Evolutionary conservation across 2,797 vertebrate species (phyloP).

Genomic region (Todus mexicanus): DNA sequence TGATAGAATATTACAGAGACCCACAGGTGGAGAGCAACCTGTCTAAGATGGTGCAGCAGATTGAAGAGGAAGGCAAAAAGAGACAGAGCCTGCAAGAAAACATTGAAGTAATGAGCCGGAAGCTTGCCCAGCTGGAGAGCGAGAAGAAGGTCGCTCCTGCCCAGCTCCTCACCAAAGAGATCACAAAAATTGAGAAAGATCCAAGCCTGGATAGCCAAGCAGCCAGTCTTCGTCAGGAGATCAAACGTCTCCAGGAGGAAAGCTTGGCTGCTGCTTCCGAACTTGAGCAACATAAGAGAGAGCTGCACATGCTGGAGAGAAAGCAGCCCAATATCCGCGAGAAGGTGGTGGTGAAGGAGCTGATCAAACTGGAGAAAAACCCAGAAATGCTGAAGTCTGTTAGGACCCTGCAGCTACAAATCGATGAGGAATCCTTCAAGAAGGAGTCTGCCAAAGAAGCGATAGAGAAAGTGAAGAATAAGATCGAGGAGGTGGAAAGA

Average conservation of each 20-base stretch:
- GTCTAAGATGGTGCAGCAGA: conserved; percentile 66
- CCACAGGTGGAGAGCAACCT: conserved; percentile 84
- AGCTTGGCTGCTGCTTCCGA: conserved; percentile 69
- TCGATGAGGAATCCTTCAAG: conserved; percentile 80
- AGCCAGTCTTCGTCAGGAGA: conserved; percentile 78
- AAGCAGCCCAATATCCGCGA: conserved; percentile 85
- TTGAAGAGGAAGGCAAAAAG: conserved; percentile 79
- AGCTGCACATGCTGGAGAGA: conserved; percentile 84
- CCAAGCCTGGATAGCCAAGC: conserved; percentile 86
- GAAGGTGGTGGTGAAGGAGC: conserved; percentile 89
- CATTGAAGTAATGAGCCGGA: conserved; percentile 76
- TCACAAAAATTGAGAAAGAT: conserved; percentile 92
- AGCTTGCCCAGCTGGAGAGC: conserved; percentile 76
- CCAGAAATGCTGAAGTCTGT: conserved; percentile 86
- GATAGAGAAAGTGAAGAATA: conserved; percentile 79
- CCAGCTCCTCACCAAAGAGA: conserved; percentile 91
- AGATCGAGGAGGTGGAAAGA: conserved; percentile 85
- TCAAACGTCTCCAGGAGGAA: conserved; percentile 76
- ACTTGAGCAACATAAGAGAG: conserved; percentile 80
- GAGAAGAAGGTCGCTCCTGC: conserved; percentile 74
- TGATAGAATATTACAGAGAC: conserved; percentile 90
- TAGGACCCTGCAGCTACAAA: conserved; percentile 77
- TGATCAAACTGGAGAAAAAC: conserved; percentile 88
- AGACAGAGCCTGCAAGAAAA: conserved; percentile 76
- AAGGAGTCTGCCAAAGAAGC: conserved; percentile 78